Evolutionary conservation across 1,140 invertebrate genomes (phyloP).

Genomic region (Drosophila kikkawai): DNA sequence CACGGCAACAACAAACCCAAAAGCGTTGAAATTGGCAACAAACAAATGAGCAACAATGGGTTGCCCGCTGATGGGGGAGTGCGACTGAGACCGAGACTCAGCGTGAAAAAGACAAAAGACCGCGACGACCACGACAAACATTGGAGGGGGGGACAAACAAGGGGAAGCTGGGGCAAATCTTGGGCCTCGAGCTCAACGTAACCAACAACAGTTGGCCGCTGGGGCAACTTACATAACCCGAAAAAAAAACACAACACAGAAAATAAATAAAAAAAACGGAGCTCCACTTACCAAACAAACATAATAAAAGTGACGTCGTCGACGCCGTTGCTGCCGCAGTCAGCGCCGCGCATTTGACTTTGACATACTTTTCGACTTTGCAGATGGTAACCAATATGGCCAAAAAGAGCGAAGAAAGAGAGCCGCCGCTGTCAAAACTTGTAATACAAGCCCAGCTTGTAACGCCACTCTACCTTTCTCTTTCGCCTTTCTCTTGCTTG

Average conservation of each 20-base stretch:
- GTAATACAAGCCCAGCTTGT: constrained; percentile 62
- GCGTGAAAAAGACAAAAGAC: constrained; percentile 80
- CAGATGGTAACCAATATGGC: constrained; percentile 51
- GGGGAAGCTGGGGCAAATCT: constrained; percentile 36
- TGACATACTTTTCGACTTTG: constrained; percentile 79
- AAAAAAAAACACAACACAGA: constrained; percentile 11
- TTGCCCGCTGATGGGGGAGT: not conserved
- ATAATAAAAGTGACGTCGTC: constrained; percentile 74
- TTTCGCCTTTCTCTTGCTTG: constrained; percentile 9
- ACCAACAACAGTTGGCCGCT: constrained; percentile 75
- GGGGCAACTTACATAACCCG: constrained; percentile 66
- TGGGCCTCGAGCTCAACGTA: constrained; percentile 65
- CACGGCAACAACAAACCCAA: constrained; percentile 60
- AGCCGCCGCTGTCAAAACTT: constrained; percentile 51
- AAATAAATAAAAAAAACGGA: constrained; percentile 20
- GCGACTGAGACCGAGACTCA: constrained; percentile 8
- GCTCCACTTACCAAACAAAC: constrained; percentile 81
- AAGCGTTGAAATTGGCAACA: constrained; percentile 82
- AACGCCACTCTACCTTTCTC: constrained; percentile 4
- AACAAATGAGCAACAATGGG: constrained; percentile 68
- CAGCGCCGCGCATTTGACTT: constrained; percentile 73
- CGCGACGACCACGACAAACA: constrained; percentile 59
- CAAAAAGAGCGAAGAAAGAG: constrained; percentile 33
- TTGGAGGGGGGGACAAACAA: constrained; percentile 6
- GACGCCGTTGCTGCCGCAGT: constrained; percentile 7